Evolutionary conservation across 2,797 vertebrate species (phyloP).

Genomic region (Pseudomugil tenellus): DNA sequence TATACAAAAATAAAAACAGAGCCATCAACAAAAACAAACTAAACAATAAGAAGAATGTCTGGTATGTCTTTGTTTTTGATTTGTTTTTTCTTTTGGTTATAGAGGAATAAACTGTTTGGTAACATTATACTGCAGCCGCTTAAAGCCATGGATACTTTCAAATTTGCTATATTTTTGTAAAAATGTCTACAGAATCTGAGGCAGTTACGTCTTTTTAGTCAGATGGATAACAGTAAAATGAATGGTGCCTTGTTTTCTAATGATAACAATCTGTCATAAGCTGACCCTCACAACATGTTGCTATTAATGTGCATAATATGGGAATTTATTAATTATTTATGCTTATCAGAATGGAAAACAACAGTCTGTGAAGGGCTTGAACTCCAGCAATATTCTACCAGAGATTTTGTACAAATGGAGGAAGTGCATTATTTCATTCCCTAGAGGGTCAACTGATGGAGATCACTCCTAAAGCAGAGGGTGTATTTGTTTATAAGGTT

Average conservation of each 20-base stretch:
- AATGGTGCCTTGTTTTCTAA: not conserved
- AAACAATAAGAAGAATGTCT: not conserved
- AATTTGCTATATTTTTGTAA: constrained; percentile 4
- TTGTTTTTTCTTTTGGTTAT: not conserved
- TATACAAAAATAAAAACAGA: not conserved
- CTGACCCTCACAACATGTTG: not conserved
- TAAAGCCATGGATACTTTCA: not conserved
- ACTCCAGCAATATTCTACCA: not conserved
- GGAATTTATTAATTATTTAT: not conserved
- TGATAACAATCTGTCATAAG: not conserved
- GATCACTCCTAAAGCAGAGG: not conserved
- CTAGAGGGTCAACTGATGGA: not conserved
- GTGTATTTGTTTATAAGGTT: not conserved
- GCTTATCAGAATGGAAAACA: not conserved
- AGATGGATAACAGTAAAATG: not conserved
- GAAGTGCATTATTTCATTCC: not conserved
- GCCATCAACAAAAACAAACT: not conserved
- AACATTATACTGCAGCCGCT: not conserved
- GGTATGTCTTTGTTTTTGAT: not conserved
- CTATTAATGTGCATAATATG: no score
- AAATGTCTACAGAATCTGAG: not conserved
- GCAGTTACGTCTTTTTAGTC: not conserved
- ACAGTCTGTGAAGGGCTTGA: not conserved
- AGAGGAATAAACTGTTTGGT: not conserved
- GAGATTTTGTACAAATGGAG: not conserved